These are phyloP conservation scores for Glaucidium brasilianum DNA, from an alignment of 2,113 vertebrate genomes.

Conservation along the genomic window DNA sequence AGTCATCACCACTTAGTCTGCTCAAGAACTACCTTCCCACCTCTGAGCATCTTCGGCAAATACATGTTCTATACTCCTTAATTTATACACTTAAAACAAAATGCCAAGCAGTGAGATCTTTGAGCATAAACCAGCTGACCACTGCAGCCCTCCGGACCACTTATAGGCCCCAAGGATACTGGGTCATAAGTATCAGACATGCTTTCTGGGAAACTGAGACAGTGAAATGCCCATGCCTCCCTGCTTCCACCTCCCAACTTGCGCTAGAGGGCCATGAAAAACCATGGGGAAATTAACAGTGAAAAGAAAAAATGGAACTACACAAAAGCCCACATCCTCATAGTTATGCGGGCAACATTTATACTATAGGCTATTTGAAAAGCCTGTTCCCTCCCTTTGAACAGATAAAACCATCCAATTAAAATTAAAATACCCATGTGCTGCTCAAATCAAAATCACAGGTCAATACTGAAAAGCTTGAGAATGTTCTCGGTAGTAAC, in stretches of 20 bases:
- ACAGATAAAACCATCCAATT: not conserved
- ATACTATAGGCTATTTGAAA: not conserved
- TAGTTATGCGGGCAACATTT: not conserved
- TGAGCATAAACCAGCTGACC: not conserved
- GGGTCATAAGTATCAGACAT: not conserved
- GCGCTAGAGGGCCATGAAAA: not conserved
- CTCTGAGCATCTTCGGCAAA: not conserved
- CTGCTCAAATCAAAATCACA: not conserved
- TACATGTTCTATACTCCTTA: not conserved
- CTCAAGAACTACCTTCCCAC: not conserved
- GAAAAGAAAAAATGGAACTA: not conserved
- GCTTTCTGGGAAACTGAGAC: not conserved
- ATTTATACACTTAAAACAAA: not conserved
- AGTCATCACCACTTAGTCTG: not conserved
- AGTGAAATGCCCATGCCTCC: not conserved
- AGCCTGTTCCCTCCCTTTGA: not conserved
- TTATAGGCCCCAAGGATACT: not conserved
- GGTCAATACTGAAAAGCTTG: not conserved
- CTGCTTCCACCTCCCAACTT: not conserved
- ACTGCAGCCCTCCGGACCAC: not conserved
- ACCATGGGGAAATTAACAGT: not conserved
- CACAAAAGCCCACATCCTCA: not conserved
- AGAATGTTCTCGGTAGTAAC: not conserved
- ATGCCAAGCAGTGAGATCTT: not conserved
- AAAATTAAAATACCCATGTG: not conserved